Evolutionary conservation across 2,888 invertebrate genomes (phyloP).

Genomic region (Auanema freiburgensis): DNA sequence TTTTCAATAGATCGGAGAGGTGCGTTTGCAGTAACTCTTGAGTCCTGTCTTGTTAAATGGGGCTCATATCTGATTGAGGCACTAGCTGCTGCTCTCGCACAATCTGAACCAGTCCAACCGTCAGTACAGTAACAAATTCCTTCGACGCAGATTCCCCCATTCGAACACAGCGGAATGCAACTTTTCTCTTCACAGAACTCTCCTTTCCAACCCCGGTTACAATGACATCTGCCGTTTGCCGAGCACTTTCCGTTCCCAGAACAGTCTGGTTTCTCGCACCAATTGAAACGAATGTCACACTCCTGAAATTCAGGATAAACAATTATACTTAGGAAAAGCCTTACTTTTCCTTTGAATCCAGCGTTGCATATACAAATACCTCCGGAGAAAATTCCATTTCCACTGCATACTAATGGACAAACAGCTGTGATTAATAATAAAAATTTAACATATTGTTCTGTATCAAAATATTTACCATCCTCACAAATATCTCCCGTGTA

Average conservation of each 20-base stretch:
- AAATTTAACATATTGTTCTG: neutral
- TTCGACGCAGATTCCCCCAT: slow-evolving; percentile 90
- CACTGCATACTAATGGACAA: slow-evolving; percentile 93
- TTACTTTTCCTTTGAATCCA: slow-evolving; percentile 74
- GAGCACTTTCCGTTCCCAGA: slow-evolving; percentile 90
- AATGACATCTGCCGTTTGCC: slow-evolving; percentile 87
- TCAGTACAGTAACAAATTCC: slow-evolving; percentile 90
- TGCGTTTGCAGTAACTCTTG: neutral
- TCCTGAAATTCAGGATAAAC: slow-evolving; percentile 69
- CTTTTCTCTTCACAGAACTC: slow-evolving; percentile 43
- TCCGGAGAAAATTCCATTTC: slow-evolving; percentile 86
- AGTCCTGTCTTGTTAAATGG: neutral
- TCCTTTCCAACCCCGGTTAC: slow-evolving; percentile 69
- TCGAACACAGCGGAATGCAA: slow-evolving; percentile 78
- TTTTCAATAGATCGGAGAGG: no score
- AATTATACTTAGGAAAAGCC: slow-evolving; percentile 71
- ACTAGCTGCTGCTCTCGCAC: slow-evolving; percentile 64
- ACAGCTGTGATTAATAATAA: slow-evolving; percentile 76
- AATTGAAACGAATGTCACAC: slow-evolving; percentile 88
- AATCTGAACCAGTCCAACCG: slow-evolving; percentile 92
- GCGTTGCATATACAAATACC: slow-evolving; percentile 41
- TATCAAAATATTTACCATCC: slow-evolving; percentile 24
- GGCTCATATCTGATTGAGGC: neutral
- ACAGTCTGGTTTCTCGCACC: slow-evolving; percentile 92
- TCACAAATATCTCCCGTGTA: slow-evolving; percentile 40